phyloP scores from a whole-genome alignment of 2,113 vertebrate species.

The Hipposideros armiger region DNA sequence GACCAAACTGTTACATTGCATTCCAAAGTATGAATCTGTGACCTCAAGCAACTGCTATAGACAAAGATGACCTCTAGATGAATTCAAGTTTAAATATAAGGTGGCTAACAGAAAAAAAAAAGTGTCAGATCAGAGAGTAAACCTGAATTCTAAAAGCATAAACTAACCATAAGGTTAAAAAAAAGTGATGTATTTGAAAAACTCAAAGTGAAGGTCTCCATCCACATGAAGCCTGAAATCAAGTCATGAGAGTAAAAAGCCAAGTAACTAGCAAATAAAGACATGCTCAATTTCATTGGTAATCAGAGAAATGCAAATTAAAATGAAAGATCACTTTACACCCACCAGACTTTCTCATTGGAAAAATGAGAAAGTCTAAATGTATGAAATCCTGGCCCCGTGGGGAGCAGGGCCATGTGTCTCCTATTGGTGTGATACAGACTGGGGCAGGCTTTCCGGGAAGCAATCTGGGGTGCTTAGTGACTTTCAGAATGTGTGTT shows the following conservation, averaged over 20 bases:
- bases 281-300: background rate
- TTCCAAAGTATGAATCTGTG: background rate
- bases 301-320: conserved; percentile 38
- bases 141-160: conserved; percentile 1
- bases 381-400: background rate
- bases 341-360: background rate
- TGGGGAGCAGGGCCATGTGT: background rate
- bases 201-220: conserved; percentile 20
- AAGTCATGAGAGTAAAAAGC: conserved; percentile 16
- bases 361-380: conserved; percentile 48
- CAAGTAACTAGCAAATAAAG: background rate
- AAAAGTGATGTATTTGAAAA: background rate
- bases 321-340: conserved; percentile 50
- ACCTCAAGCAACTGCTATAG: background rate
- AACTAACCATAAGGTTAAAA: background rate
- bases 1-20: background rate
- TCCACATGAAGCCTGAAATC: conserved; percentile 35
- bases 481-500: background rate
- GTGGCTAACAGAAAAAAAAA: background rate
- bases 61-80: background rate
- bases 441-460: background rate
- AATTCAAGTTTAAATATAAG: conserved; percentile 29
- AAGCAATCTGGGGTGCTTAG: background rate
- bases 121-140: background rate
- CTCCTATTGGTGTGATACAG: background rate